phyloP scores from a whole-genome alignment of 2,797 vertebrate genomes.

The Caiman crocodilus region DNA sequence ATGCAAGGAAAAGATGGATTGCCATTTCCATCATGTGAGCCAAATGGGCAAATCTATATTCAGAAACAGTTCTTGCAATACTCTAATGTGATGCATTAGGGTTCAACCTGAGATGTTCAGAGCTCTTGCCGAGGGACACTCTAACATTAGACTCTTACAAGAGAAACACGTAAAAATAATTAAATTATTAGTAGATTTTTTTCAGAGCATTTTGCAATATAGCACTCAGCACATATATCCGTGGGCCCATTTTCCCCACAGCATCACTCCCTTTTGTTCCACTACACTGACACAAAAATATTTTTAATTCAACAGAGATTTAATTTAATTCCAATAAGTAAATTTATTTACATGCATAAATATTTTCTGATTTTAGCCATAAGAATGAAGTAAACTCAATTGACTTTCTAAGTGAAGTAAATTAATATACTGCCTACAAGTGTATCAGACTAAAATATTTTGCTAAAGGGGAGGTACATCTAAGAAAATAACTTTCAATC shows the following conservation, averaged over 20 bases:
- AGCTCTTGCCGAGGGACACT: neutral
- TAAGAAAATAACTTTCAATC: neutral
- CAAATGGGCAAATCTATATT: neutral
- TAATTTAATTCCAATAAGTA: neutral
- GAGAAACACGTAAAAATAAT: neutral
- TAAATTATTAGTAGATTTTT: neutral
- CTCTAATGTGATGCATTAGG: neutral
- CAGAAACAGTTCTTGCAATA: neutral
- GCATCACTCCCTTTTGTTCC: neutral
- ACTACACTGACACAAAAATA: neutral
- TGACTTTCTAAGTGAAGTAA: neutral
- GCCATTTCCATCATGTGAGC: neutral
- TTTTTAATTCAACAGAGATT: neutral
- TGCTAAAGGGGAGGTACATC: neutral
- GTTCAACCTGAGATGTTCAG: neutral
- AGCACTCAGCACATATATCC: neutral
- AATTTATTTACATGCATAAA: neutral
- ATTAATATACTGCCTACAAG: neutral
- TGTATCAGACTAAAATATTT: neutral
- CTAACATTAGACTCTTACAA: neutral
- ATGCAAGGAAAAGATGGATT: neutral
- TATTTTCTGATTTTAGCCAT: neutral
- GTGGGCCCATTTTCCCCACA: neutral
- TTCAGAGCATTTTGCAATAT: conserved; percentile 2
- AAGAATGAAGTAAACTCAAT: neutral